Evolutionary conservation across 2,113 vertebrate species (phyloP).

Genomic region (Rhabdomys dilectus): DNA sequence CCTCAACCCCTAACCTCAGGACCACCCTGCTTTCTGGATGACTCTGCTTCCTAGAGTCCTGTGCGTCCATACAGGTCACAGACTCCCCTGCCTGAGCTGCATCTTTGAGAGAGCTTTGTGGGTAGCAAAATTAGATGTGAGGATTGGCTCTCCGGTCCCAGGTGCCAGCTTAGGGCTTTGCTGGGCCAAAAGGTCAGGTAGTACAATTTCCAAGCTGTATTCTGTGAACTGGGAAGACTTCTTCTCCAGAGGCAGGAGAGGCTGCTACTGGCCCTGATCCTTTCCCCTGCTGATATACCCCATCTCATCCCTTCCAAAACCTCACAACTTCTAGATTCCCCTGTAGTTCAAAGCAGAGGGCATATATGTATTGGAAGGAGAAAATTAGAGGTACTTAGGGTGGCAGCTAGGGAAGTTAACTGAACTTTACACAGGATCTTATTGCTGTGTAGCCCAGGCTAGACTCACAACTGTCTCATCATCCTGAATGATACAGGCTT

Average conservation of each 20-base stretch:
- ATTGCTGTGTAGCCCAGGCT: neutral
- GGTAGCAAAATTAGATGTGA: neutral
- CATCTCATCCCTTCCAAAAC: neutral
- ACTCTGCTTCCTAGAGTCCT: neutral
- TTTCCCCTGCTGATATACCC: neutral
- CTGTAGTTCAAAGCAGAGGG: neutral
- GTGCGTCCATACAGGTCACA: neutral
- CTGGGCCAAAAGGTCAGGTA: neutral
- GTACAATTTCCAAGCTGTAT: neutral
- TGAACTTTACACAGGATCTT: neutral
- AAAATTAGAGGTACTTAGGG: neutral
- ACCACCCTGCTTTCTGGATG: neutral
- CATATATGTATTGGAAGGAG: neutral
- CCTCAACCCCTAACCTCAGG: neutral
- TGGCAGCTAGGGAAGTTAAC: neutral
- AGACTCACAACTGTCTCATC: neutral
- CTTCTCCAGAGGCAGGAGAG: neutral
- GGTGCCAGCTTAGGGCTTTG: neutral
- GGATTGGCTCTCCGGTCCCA: neutral
- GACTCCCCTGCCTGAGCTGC: neutral
- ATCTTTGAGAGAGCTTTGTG: conserved; percentile 36
- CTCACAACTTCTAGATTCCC: neutral
- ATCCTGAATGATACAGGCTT: no score
- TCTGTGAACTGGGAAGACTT: neutral
- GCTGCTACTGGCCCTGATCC: neutral